These are phyloP conservation scores for Gila robusta DNA, from an alignment of 2,797 vertebrate species.

Conservation along the genomic window DNA sequence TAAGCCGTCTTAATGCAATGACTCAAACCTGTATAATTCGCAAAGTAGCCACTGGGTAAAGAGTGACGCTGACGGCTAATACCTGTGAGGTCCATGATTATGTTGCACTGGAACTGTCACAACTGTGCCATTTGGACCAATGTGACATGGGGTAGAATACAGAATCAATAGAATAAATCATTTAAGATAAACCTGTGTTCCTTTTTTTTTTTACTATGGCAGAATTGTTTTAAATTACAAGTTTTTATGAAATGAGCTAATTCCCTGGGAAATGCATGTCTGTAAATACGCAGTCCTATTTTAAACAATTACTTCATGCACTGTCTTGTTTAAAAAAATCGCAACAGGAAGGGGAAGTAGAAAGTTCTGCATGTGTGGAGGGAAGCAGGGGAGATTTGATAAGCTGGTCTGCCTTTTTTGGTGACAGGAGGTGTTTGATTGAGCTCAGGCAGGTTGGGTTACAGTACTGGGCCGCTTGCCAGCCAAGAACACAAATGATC, in stretches of 20 bases:
- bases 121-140: constrained; percentile 19
- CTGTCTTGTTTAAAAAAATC: background rate
- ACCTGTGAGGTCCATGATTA: constrained; percentile 18
- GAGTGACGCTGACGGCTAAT: background rate
- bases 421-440: constrained; percentile 25
- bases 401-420: constrained; percentile 35
- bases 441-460: constrained; percentile 37
- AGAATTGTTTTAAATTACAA: background rate
- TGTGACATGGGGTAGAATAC: constrained; percentile 1
- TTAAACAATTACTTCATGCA: background rate
- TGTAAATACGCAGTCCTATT: background rate
- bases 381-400: background rate
- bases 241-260: background rate
- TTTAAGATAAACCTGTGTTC: constrained; percentile 4
- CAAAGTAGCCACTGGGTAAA: background rate
- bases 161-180: constrained; percentile 37
- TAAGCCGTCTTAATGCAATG: constrained; percentile 44
- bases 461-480: constrained; percentile 37
- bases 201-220: background rate
- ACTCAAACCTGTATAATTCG: constrained; percentile 40
- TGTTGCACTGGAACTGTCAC: constrained; percentile 17
- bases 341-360: constrained; percentile 36
- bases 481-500: constrained; percentile 40
- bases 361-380: background rate
- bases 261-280: background rate